phyloP scores from a whole-genome alignment of 2,113 vertebrate genomes.

The Clarias magur region DNA sequence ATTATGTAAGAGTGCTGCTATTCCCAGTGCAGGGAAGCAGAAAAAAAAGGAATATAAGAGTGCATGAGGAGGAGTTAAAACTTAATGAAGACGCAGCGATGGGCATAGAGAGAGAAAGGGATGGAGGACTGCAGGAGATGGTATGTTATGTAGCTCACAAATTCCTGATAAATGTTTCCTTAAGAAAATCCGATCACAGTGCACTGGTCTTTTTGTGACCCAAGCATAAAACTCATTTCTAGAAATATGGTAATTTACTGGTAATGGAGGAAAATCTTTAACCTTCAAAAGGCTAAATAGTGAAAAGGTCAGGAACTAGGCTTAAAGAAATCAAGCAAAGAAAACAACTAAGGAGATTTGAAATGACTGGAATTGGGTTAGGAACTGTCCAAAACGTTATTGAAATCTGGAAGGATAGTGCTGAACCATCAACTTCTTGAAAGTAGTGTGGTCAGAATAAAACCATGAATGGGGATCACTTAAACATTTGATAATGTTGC shows the following conservation, averaged over 20 bases:
- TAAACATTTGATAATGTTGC: too few species aligned
- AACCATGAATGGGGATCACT: too few species aligned
- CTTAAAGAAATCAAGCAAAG: not conserved
- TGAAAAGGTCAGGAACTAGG: not conserved
- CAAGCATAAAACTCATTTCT: conserved; percentile 45
- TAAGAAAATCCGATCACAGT: conserved; percentile 60
- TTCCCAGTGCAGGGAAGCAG: conserved; percentile 22
- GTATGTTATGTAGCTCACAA: conserved; percentile 61
- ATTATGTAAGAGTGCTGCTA: conserved; percentile 27
- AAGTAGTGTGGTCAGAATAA: too few species aligned
- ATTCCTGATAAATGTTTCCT: conserved; percentile 60
- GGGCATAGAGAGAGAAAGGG: not conserved
- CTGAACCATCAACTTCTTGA: too few species aligned
- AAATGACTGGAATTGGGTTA: too few species aligned
- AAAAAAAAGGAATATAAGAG: conserved; percentile 13
- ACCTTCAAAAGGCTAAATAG: not conserved
- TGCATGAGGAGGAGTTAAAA: conserved; percentile 19
- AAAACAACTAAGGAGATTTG: too few species aligned
- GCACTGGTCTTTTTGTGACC: conserved; percentile 63
- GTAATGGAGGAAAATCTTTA: not conserved
- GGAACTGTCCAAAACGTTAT: too few species aligned
- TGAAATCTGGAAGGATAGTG: too few species aligned
- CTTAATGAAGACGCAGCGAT: conserved; percentile 21
- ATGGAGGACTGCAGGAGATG: not conserved
- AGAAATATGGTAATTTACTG: not conserved